Evolutionary conservation across 1,140 invertebrate genomes (phyloP), one percentile per base, ranked within the genome.

Genomic region (Zaprionus gabonicus): DNA sequence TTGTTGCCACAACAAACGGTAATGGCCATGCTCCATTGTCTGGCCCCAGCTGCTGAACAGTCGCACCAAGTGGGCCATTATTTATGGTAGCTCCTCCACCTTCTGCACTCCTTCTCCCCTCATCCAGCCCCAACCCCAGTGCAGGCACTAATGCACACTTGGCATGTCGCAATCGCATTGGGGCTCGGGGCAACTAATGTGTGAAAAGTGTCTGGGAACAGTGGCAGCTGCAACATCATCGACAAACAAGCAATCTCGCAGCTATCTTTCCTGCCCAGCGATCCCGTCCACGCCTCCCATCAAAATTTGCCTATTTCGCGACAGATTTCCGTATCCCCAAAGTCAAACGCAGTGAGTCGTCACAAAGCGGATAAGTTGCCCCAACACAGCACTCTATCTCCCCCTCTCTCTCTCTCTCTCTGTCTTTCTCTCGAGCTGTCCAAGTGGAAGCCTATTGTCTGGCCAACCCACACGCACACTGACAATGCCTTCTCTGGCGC

Each of bases 1-100:
- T 9, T 76, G 73, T 71, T 75, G 68, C 44, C 28, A 71, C 68
- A 76, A 71, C 73, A 71, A 76, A 71, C 73, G 73, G 73, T 76
- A 76, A 76, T 76, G 73, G 73, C 73, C 60, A 76, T 64, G 68
- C 68, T 76, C 73, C 70, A 76, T 76, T 76, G 73, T 76, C 73
- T 76, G 73, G 60, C 41, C 49, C 46, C 73, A 51, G 46, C 46
- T 51, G 46, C 46, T 51, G 51, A 76, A 62, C 73, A 59, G 68
- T 23, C 73, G 66, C 55, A 49, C 60, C 73, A 62, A 69, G 73
- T 71, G 68, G 53, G 34, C 60, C 69, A 76, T 76, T 76, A 76
- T 76, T 76, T 76, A 76, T 76, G 69, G 68, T 75, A 69, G 65
- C 56, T 36, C 15, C 41, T 65, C 49, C 7, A 28, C 5, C 20